These are phyloP conservation scores for Rhopilema esculentum DNA, from an alignment of 30 jellyfish, hydroid and myxozoan genomes.

Conservation along the genomic window DNA sequence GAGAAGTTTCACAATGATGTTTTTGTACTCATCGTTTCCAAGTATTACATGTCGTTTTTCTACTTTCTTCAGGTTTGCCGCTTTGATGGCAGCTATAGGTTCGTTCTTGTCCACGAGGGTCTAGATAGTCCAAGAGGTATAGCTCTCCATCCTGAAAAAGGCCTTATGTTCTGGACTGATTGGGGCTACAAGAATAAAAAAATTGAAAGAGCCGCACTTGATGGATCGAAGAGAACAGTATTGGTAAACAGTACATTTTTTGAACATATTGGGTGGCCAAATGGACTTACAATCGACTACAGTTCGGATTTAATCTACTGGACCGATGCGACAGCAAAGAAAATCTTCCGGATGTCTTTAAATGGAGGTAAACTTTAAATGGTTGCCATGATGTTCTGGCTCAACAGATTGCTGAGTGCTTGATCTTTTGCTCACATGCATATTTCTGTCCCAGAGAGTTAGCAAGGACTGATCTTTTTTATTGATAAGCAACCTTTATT, in stretches of 20 bases:
- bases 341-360: conserved; percentile 72
- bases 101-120: conserved; percentile 67
- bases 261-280: conserved; percentile 83
- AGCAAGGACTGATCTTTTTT: not conserved
- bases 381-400: not conserved
- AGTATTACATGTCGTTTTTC: no score
- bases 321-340: conserved; percentile 90
- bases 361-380: conserved; percentile 91
- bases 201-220: conserved; percentile 87
- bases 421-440: not conserved
- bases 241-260: conserved; percentile 69
- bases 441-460: not conserved
- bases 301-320: conserved; percentile 74
- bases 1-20: no score
- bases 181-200: conserved; percentile 83
- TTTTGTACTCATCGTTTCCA: no score
- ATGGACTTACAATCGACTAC: conserved; percentile 88
- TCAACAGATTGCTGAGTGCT: not conserved
- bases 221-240: conserved; percentile 77
- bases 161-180: conserved; percentile 94
- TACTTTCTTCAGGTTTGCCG: conserved; percentile 77
- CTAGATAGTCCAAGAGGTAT: conserved; percentile 90
- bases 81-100: conserved; percentile 85
- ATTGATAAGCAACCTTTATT: not conserved
- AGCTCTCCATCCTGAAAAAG: conserved; percentile 91